phyloP scores from a whole-genome alignment of 2,113 vertebrate species.

The Alouatta palliata region DNA sequence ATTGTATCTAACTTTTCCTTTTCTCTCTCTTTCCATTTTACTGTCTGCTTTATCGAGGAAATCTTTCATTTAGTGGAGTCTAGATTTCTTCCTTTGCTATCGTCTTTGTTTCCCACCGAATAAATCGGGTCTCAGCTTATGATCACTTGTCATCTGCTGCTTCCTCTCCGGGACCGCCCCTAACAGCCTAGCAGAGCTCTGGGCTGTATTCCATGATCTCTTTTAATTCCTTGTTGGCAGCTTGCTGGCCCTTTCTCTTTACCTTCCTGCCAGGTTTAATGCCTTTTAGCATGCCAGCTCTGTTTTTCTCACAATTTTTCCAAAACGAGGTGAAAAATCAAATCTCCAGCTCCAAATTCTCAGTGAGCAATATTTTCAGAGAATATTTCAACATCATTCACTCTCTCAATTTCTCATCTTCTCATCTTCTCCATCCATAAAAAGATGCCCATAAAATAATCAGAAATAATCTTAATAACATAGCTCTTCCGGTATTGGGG shows the following conservation, averaged over 20 bases:
- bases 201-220: conserved; percentile 53
- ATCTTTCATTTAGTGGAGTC: background rate
- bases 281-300: conserved; percentile 43
- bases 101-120: background rate
- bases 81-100: background rate
- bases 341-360: background rate
- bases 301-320: conserved; percentile 38
- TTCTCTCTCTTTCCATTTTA: background rate
- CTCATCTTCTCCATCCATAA: background rate
- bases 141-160: conserved; percentile 37
- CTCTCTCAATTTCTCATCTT: background rate
- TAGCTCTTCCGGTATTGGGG: background rate
- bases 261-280: conserved; percentile 56
- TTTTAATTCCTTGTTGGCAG: conserved; percentile 65
- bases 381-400: background rate
- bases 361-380: background rate
- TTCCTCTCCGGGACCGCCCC: background rate
- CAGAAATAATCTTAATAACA: background rate
- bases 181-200: conserved; percentile 13
- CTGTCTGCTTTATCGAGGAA: background rate
- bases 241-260: conserved; percentile 19
- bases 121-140: background rate
- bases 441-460: background rate
- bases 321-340: conserved; percentile 30
- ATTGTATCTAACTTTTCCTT: background rate